Conservation (phyloP, 2,113 vertebrate genomes). For the Rhinogobius similis region DNA sequence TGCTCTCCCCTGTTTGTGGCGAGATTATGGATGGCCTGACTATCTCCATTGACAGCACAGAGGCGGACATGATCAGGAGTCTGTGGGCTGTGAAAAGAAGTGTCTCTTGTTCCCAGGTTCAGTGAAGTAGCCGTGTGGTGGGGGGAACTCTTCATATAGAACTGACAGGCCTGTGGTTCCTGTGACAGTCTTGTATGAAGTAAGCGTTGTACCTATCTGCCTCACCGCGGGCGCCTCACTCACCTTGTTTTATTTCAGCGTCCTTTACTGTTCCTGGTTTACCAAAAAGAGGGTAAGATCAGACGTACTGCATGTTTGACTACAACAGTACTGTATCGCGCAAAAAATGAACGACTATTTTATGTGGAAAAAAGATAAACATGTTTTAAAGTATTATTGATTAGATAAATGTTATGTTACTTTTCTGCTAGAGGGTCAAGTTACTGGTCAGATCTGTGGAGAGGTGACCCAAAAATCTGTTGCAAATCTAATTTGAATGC, state of each 20-base stretch:
- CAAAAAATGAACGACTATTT: not conserved
- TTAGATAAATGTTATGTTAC: no score
- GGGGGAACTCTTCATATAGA: conserved; percentile 54
- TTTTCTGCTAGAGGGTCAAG: no score
- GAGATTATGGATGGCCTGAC: conserved; percentile 56
- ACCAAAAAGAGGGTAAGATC: conserved; percentile 3
- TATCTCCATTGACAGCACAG: conserved; percentile 51
- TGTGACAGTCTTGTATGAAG: conserved; percentile 33
- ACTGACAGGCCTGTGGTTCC: conserved; percentile 31
- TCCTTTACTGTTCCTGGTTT: conserved; percentile 25
- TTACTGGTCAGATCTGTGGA: no score
- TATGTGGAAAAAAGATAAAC: no score
- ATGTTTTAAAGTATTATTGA: no score
- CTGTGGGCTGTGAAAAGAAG: conserved; percentile 66
- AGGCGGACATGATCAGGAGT: conserved; percentile 40
- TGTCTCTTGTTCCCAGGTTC: conserved; percentile 54
- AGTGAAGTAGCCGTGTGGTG: conserved; percentile 33
- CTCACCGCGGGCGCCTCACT: not conserved
- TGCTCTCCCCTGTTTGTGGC: conserved; percentile 39
- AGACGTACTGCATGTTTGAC: conserved; percentile 11
- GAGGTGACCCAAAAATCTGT: no score
- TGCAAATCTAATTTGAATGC: no score
- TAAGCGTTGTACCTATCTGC: conserved; percentile 8
- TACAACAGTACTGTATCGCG: not conserved
- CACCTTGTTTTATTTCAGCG: conserved; percentile 22